phyloP scores from a whole-genome alignment of 2,113 vertebrate genomes.

The Oryzias curvinotus region DNA sequence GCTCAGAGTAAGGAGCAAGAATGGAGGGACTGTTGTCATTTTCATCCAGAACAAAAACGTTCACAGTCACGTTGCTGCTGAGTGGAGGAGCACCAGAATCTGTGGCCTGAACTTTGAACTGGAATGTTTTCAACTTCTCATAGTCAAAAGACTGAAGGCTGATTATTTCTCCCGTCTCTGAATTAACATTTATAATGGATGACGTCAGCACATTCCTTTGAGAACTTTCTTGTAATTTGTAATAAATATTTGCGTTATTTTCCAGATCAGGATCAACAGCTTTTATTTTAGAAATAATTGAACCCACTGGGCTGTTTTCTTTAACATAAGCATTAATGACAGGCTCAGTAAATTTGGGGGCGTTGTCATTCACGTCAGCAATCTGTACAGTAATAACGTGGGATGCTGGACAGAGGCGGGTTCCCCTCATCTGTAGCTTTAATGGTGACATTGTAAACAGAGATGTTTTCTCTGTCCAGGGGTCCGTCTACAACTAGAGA shows the following conservation, averaged over 20 bases:
- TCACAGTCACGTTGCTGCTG: slow-evolving; percentile 71
- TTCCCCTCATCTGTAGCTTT: slow-evolving; percentile 78
- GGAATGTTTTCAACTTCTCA: slow-evolving; percentile 64
- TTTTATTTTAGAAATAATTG: slow-evolving; percentile 70
- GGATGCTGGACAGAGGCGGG: slow-evolving; percentile 74
- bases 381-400: slow-evolving; percentile 71
- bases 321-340: slow-evolving; percentile 74
- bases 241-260: slow-evolving; percentile 78
- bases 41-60: slow-evolving; percentile 67
- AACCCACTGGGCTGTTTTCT: slow-evolving; percentile 80
- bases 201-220: slow-evolving; percentile 60
- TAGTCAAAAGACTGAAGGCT: slow-evolving; percentile 54
- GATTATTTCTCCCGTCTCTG: slow-evolving; percentile 11
- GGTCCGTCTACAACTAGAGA: slow-evolving; percentile 78
- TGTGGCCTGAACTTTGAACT: slow-evolving; percentile 79
- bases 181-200: slow-evolving; percentile 76
- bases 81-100: slow-evolving; percentile 82
- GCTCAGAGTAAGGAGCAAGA: slow-evolving; percentile 74
- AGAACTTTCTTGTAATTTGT: slow-evolving; percentile 65
- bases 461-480: slow-evolving; percentile 82
- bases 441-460: slow-evolving; percentile 78
- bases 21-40: slow-evolving; percentile 62
- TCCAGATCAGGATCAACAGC: slow-evolving; percentile 79
- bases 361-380: slow-evolving; percentile 87
- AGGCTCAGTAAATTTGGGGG: slow-evolving; percentile 74